A percentile compares a stretch with the other conserved stretches of the same genome.
These are phyloP conservation scores for Atherix ibis DNA, from an alignment of 2,888 invertebrate species.

Conservation along the genomic window DNA sequence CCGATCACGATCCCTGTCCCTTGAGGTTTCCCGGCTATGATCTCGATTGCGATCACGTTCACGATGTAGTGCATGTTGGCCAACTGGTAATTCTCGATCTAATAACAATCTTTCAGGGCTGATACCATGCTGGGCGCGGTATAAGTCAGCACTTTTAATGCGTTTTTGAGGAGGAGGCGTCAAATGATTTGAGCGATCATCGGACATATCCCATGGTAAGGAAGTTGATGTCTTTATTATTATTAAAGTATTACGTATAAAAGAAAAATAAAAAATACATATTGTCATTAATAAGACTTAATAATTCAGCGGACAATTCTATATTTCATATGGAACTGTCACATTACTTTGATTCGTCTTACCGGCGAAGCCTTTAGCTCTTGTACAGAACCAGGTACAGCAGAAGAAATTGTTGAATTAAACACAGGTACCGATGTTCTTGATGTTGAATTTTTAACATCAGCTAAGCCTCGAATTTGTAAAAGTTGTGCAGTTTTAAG, in stretches of 20 bases:
- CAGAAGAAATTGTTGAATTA: constrained; percentile 14
- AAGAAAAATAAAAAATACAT: too few relatives aligned
- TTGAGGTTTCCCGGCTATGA: constrained; percentile 18
- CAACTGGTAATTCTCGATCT: constrained; percentile 28
- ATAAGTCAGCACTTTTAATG: constrained; percentile 52
- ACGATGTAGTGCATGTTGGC: constrained; percentile 28
- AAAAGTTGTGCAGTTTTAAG: constrained; percentile 74
- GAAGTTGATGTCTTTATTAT: constrained; percentile 42
- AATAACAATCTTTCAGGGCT: constrained; percentile 31
- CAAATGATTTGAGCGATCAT: constrained; percentile 37
- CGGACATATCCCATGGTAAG: constrained; percentile 47
- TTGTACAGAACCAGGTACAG: constrained; percentile 27
- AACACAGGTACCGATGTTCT: constrained; percentile 13
- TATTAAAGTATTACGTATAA: too few relatives aligned
- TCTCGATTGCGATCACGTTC: constrained; percentile 20
- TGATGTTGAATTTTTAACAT: constrained; percentile 39
- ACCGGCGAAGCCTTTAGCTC: constrained; percentile 34
- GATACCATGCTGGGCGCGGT: constrained; percentile 43
- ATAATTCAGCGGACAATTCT: constrained; percentile 7
- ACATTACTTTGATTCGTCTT: constrained; percentile 25
- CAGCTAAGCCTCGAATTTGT: constrained; percentile 73
- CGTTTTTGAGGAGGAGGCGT: constrained; percentile 50
- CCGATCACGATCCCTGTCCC: constrained; percentile 41
- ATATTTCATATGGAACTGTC: constrained; percentile 9
- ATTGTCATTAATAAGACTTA: too few relatives aligned